Conservation (phyloP, 2,888 invertebrate genomes). For the Acrocyrtus sp. region DNA sequence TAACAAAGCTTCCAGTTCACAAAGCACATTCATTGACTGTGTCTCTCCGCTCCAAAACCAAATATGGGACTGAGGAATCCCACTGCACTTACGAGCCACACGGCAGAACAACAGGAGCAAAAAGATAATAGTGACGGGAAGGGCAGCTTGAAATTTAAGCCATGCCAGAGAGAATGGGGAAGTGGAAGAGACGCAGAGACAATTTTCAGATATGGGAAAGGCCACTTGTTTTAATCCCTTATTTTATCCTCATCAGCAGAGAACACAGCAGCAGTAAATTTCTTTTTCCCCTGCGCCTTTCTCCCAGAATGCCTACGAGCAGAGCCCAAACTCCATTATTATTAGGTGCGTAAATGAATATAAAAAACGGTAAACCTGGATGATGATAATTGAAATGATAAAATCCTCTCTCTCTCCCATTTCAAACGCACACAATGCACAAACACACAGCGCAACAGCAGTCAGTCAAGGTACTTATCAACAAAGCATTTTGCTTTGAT, state of each 20-base stretch:
- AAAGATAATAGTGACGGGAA: constrained; percentile 13
- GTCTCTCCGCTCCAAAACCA: too few species aligned
- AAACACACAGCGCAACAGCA: too few species aligned
- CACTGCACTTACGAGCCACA: constrained; percentile 48
- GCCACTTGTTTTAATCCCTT: constrained; percentile 52
- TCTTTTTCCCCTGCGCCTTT: too few species aligned
- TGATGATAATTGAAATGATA: constrained; percentile 29
- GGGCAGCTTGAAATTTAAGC: constrained; percentile 13
- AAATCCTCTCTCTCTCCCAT: constrained; percentile 25
- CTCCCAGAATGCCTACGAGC: too few species aligned
- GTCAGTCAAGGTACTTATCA: constrained; percentile 31
- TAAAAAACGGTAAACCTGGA: constrained; percentile 21
- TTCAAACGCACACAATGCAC: too few species aligned
- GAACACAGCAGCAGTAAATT: too few species aligned
- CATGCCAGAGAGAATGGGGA: too few species aligned
- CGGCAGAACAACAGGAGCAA: constrained; percentile 44
- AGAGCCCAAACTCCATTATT: too few species aligned
- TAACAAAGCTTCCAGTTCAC: constrained; percentile 37
- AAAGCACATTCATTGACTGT: constrained; percentile 16
- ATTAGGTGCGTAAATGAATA: constrained; percentile 32
- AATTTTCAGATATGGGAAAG: constrained; percentile 37
- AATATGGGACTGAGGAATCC: too few species aligned
- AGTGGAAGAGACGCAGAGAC: too few species aligned
- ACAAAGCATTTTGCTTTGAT: too few species aligned
- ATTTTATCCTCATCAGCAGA: constrained; percentile 27